Base-by-base conservation (phyloP, 92 coral and sea anemone species). In the Bergia sp. region DNA sequence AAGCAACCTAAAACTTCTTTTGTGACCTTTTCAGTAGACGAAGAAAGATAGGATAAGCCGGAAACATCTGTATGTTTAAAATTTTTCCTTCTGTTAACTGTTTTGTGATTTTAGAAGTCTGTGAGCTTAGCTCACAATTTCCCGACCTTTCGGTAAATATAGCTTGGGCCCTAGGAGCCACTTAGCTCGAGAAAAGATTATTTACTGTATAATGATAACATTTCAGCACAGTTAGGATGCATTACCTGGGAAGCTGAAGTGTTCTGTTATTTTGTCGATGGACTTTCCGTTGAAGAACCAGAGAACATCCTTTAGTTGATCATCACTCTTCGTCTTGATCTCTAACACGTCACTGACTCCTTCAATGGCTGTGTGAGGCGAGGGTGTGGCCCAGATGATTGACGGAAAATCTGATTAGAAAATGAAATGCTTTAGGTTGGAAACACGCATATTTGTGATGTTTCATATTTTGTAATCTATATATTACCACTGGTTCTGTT, bases 331-430 rank as follows among this genome's bases (percentile, higher is more conserved):
- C 15, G 93, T 90, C 73, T 88, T 89, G 36, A 94, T 94, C 86
- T 96, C 94, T 67, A 96, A 89, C 38, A 92, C 58, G 20, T 96
- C 97, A 44, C 93, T 92, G 21, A 93, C 71, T 16, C 96, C 99
- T 49, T 95, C 98, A 6, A 94, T 92, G 21, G 99, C 99, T 40
- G 92, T 83, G 85, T 93, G 95, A 10, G 99, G 99, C 8, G 99
- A 95, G 43, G 95, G 91, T 37, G 96, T 95, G 55, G 96, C 94
- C 93, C 96, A 96, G 44, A 74, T 82, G 74, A 95, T 95, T 6
- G 89, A 73, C 2, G 99, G 99, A 7, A 87, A 91, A 66, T 92
- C 99, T 96, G 88, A 80, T 50, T 37, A 37, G 38, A 37, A 13
- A 57, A 1, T 11, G 67, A 6, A 37, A 3, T 61, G 61, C 29